These are phyloP conservation scores for Rissa tridactyla DNA, from an alignment of 2,113 vertebrate species.

Conservation along the genomic window DNA sequence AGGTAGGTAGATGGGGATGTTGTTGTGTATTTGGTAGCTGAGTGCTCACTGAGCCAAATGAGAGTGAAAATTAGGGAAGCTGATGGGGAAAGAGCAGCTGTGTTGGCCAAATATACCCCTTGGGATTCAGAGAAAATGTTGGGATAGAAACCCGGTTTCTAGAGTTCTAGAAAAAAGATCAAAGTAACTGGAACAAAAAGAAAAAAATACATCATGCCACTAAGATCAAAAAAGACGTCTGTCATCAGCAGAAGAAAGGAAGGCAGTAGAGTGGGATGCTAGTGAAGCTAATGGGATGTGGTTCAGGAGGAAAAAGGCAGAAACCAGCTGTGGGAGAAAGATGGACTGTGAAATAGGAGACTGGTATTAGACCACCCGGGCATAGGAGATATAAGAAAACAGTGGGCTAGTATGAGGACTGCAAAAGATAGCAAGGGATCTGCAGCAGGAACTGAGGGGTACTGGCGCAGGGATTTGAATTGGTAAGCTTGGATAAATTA, in stretches of 20 bases:
- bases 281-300: not conserved
- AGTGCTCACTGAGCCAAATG: not conserved
- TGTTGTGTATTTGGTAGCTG: not conserved
- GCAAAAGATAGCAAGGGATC: not conserved
- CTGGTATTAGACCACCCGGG: not conserved
- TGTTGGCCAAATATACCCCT: not conserved
- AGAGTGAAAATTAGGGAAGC: not conserved
- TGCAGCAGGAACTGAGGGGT: not conserved
- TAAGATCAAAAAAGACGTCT: not conserved
- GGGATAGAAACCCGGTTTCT: not conserved
- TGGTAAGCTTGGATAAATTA: not conserved
- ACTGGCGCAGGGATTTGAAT: not conserved
- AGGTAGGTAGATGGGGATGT: not conserved
- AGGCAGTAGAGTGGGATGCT: not conserved
- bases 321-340: not conserved
- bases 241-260: not conserved
- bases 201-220: not conserved
- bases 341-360: not conserved
- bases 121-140: not conserved
- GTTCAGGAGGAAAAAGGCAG: not conserved
- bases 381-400: not conserved
- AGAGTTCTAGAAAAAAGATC: not conserved
- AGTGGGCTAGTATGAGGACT: not conserved
- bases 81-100: not conserved
- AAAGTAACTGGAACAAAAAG: not conserved